Evolutionary conservation across 2,888 invertebrate genomes (phyloP).

Genomic region (Dioctria linearis): DNA sequence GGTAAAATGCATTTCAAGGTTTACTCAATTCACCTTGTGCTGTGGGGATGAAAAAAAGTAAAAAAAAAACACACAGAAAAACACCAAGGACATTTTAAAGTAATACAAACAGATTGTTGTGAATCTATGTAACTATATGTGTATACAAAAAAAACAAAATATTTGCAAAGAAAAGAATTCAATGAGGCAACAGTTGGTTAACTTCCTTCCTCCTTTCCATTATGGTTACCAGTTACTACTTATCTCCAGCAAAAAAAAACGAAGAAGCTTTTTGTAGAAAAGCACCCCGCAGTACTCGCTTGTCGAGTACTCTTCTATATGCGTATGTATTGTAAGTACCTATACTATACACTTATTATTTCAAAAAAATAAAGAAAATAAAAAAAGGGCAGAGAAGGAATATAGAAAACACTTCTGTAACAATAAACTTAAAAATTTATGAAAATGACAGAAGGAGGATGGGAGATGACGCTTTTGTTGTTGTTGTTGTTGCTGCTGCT

Average conservation of each 20-base stretch:
- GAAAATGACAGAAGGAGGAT: slow-evolving; percentile 52
- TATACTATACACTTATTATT: not conserved
- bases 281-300: not conserved
- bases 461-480: slow-evolving; percentile 28
- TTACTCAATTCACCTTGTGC: not conserved
- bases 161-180: not conserved
- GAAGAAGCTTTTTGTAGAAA: not conserved
- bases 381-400: slow-evolving; percentile 1
- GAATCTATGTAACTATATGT: not conserved
- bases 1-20: not conserved
- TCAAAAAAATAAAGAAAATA: not conserved
- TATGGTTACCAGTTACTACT: not conserved
- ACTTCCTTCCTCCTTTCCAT: not conserved
- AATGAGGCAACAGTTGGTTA: slow-evolving; percentile 38
- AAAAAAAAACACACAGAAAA: not conserved
- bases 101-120: not conserved
- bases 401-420: slow-evolving; percentile 50
- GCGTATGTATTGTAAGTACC: not conserved
- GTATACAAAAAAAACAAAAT: too few relatives aligned
- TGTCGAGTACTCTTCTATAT: not conserved
- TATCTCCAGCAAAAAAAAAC: not conserved
- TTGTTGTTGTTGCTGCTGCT: slow-evolving; percentile 42
- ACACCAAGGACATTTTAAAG: not conserved
- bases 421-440: slow-evolving; percentile 55
- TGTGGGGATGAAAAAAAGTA: not conserved